These are phyloP conservation scores for Cremastobaeus sp. DNA, from an alignment of 2,888 invertebrate species.

Conservation along the genomic window DNA sequence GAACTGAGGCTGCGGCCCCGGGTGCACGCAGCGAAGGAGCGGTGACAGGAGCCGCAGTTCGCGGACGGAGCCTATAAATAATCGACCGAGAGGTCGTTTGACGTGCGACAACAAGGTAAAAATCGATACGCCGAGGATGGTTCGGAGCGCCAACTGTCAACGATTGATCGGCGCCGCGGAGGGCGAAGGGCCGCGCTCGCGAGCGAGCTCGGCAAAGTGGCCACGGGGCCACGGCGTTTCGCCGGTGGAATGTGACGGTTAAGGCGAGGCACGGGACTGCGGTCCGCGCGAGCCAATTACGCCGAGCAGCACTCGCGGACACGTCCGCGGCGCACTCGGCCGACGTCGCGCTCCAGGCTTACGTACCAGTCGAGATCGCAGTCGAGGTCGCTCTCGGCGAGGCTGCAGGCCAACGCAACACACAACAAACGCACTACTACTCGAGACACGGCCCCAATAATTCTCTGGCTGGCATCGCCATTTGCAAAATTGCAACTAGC, in stretches of 20 bases:
- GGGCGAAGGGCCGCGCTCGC: too few relatives aligned
- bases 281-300: constrained; percentile 14
- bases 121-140: constrained; percentile 9
- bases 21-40: too few relatives aligned
- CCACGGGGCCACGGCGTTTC: constrained; percentile 1
- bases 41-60: too few relatives aligned
- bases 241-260: constrained; percentile 9
- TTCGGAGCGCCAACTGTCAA: constrained; percentile 9
- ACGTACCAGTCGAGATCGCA: constrained; percentile 30
- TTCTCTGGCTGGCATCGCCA: constrained; percentile 36
- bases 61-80: constrained; percentile 3
- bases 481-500: constrained; percentile 55
- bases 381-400: constrained; percentile 25
- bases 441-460: constrained; percentile 24
- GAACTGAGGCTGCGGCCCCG: too few relatives aligned
- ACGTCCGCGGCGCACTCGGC: neutral
- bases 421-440: constrained; percentile 33
- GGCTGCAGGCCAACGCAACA: constrained; percentile 11
- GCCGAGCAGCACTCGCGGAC: neutral
- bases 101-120: constrained; percentile 7
- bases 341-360: neutral
- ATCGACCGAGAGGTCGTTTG: neutral
- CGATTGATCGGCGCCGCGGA: too few relatives aligned
- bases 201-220: too few relatives aligned
- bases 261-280: constrained; percentile 5